Evolutionary conservation across 1,140 invertebrate genomes (phyloP).

Genomic region (Acyrthosiphon pisum): DNA sequence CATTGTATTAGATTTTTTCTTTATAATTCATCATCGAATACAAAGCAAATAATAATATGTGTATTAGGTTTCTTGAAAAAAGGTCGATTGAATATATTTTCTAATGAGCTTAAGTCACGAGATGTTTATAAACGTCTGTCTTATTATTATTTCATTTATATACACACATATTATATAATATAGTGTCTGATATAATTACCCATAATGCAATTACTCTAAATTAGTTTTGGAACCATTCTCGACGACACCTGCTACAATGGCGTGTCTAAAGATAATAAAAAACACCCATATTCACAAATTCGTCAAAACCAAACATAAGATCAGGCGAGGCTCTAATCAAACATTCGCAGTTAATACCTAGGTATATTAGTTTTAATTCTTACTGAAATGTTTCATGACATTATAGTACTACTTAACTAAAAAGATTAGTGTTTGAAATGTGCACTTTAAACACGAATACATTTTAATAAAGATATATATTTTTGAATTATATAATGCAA

Average conservation of each 20-base stretch:
- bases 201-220: slow-evolving; percentile 39
- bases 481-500: not conserved
- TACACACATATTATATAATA: not conserved
- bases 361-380: not conserved
- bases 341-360: not conserved
- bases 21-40: not conserved
- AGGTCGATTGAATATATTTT: slow-evolving; percentile 38
- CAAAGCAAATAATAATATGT: not conserved
- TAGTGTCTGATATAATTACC: slow-evolving; percentile 37
- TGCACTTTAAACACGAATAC: not conserved
- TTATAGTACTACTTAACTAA: not conserved
- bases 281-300: not conserved
- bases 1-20: not conserved
- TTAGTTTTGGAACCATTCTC: slow-evolving; percentile 11
- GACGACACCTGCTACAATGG: slow-evolving; percentile 4
- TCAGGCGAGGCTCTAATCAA: not conserved
- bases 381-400: not conserved
- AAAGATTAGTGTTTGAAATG: not conserved
- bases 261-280: slow-evolving; percentile 48
- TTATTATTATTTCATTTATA: slow-evolving; percentile 33
- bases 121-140: not conserved
- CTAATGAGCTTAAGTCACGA: slow-evolving; percentile 22
- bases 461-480: not conserved
- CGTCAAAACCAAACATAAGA: not conserved
- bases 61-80: slow-evolving; percentile 24